These are phyloP conservation scores for Lerema accius DNA, from an alignment of 1,140 invertebrate species.

Conservation along the genomic window DNA sequence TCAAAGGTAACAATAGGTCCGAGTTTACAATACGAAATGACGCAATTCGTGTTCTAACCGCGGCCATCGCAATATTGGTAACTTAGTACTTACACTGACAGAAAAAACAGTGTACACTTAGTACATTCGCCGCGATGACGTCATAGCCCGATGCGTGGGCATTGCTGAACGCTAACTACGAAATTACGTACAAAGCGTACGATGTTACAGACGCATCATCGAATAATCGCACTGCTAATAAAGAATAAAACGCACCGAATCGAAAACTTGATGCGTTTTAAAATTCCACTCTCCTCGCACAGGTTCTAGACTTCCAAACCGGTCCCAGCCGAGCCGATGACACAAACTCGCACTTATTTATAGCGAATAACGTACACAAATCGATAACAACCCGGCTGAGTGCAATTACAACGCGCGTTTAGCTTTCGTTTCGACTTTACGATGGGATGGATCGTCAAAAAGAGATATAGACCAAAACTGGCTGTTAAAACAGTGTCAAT, in stretches of 20 bases:
- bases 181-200: slow-evolving; percentile 41
- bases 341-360: slow-evolving; percentile 79
- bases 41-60: slow-evolving; percentile 6
- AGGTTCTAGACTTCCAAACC: slow-evolving; percentile 60
- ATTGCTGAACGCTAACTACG: slow-evolving; percentile 43
- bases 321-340: slow-evolving; percentile 63
- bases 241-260: slow-evolving; percentile 40
- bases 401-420: slow-evolving; percentile 52
- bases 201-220: slow-evolving; percentile 35
- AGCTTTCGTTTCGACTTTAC: slow-evolving; percentile 48
- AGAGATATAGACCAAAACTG: slow-evolving; percentile 2
- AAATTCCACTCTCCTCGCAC: slow-evolving; percentile 62
- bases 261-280: slow-evolving; percentile 43
- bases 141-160: slow-evolving; percentile 41
- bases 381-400: slow-evolving; percentile 66
- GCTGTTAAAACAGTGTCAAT: slow-evolving; percentile 23
- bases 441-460: slow-evolving; percentile 37
- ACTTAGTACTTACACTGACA: background rate
- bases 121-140: slow-evolving; percentile 40
- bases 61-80: background rate
- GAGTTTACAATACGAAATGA: slow-evolving; percentile 16
- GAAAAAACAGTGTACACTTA: slow-evolving; percentile 26
- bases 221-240: slow-evolving; percentile 26
- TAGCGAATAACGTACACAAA: slow-evolving; percentile 80
- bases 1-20: background rate